Base-by-base conservation (phyloP, 2,797 vertebrate species). In the Poeciliopsis turneri region DNA sequence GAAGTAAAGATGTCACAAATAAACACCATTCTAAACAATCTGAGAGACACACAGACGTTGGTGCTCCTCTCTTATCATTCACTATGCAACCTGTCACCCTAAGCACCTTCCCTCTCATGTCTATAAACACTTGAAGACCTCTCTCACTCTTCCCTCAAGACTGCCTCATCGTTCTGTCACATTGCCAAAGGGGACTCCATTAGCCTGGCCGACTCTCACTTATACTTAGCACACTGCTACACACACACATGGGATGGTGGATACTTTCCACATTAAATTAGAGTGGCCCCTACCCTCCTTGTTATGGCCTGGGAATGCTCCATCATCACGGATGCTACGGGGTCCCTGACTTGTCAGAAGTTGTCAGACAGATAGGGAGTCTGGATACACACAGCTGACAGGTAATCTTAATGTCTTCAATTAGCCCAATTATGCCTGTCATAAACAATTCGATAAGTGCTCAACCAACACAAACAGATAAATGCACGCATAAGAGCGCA, bases 381-480 rank as follows among this genome's bases (percentile, higher is more conserved):
- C 96, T 97, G 97, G 97, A 97, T 97, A 97, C 97, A 97, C 97
- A 97, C 95, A 96, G 96, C 95, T 99, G 98, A 99, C 98, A 99
- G 98, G 97, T 99, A 98, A 99, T 99, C 98, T 98, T 97, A 97
- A 98, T 97, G 97, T 97, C 97, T 97, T 97, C 97, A 98, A 99
- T 99, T 99, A 99, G 96, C 95, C 97, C 97, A 98, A 98, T 99
- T 99, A 99, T 96, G 97, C 96, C 97, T 98, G 98, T 99, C 98
- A 99, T 98, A 99, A 99, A 99, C 98, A 99, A 99, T 99, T 98
- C 96, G 95, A 97, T 97, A 97, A 98, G 97, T 95, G 96, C 95
- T 96, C 95, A 96, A 91, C 96, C 97, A 99, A 98, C 94, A 97
- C 96, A 99, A 98, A 99, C 97, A 98, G 97, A 98, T 97, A 97